These are phyloP conservation scores for Drosophila orosa DNA, from an alignment of 1,140 invertebrate genomes.

Conservation along the genomic window DNA sequence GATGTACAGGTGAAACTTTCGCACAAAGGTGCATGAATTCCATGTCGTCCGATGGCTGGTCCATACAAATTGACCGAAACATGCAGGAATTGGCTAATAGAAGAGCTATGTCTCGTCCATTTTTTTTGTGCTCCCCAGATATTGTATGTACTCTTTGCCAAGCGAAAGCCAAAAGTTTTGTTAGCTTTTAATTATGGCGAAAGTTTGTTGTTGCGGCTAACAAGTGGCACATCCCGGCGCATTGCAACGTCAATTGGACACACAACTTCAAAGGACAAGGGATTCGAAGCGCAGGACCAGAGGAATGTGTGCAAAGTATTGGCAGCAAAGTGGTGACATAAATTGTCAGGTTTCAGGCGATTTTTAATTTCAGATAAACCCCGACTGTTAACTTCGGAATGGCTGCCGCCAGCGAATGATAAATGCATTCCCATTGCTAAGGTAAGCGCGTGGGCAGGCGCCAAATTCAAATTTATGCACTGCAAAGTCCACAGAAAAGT, in stretches of 20 bases:
- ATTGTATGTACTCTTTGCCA: conserved; percentile 26
- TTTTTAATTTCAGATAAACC: conserved; percentile 80
- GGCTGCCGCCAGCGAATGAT: conserved; percentile 48
- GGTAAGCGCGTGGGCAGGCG: conserved; percentile 16
- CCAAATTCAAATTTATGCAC: conserved; percentile 56
- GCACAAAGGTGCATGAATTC: conserved; percentile 49
- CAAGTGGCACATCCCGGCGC: conserved; percentile 29
- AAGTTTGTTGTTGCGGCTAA: conserved; percentile 54
- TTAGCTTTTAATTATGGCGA: conserved; percentile 66
- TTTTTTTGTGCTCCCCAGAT: conserved; percentile 1
- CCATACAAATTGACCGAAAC: conserved; percentile 46
- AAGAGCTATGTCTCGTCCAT: conserved; percentile 11
- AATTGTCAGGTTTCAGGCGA: conserved; percentile 70
- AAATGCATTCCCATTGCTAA: conserved; percentile 59
- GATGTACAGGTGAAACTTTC: conserved; percentile 35
- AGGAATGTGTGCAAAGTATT: conserved; percentile 24
- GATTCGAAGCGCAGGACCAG: conserved; percentile 5
- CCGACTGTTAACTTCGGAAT: conserved; percentile 55
- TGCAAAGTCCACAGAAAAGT: conserved; percentile 9
- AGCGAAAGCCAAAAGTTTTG: conserved; percentile 42
- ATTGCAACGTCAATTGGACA: conserved; percentile 51
- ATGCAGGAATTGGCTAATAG: conserved; percentile 29
- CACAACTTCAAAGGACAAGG: conserved; percentile 26
- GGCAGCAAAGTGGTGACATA: conserved; percentile 66
- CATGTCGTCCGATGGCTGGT: conserved; percentile 19